Conservation (phyloP, 2,888 invertebrate genomes). For the Agonopterix heracliana region DNA sequence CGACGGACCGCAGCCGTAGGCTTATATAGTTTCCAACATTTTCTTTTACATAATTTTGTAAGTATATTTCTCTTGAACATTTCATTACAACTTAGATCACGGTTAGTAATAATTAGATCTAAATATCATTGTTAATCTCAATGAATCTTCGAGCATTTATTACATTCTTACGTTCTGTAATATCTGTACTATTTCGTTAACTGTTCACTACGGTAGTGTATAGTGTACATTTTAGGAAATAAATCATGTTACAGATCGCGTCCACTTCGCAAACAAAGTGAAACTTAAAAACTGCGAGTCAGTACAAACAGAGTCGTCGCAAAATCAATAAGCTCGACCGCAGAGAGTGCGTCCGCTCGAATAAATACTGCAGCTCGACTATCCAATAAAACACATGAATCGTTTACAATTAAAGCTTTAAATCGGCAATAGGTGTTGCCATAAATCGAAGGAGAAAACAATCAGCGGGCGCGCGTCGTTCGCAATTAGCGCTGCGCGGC, state of each 20-base stretch:
- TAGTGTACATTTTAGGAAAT: conserved; percentile 12
- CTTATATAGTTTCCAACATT: no score
- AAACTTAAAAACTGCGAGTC: conserved; percentile 42
- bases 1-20: conserved; percentile 17
- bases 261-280: conserved; percentile 30
- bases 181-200: no score
- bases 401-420: conserved; percentile 76
- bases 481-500: conserved; percentile 73
- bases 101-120: no score
- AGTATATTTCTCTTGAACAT: no score
- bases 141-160: no score
- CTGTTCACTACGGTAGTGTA: no score
- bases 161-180: no score
- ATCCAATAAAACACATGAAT: conserved; percentile 76
- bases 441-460: conserved; percentile 74
- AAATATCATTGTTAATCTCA: no score
- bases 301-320: conserved; percentile 35
- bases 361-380: conserved; percentile 66
- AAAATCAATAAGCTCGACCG: conserved; percentile 71
- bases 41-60: no score
- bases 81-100: no score
- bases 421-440: conserved; percentile 77
- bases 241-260: conserved; percentile 29
- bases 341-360: conserved; percentile 54
- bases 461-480: conserved; percentile 71